Conservation (phyloP, 2,888 invertebrate genomes). For the Julus scandinavius region DNA sequence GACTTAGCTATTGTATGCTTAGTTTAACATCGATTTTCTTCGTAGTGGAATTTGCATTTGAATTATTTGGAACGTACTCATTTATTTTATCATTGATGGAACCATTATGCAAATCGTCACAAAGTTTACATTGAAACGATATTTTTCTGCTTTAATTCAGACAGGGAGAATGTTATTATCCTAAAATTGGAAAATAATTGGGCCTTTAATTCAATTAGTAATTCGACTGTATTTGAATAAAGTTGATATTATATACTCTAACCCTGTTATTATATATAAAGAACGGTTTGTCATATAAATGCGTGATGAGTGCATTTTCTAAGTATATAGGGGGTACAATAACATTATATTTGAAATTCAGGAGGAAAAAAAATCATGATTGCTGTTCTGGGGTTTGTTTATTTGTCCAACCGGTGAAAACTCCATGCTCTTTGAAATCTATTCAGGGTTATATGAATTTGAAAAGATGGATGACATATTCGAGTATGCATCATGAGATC, state of each 20-base stretch:
- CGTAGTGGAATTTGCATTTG: no score
- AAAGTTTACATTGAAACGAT: not conserved
- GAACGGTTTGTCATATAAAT: not conserved
- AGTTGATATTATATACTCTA: not conserved
- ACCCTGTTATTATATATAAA: not conserved
- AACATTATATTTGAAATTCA: not conserved
- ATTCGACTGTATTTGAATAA: not conserved
- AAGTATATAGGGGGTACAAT: not conserved
- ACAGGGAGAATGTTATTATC: not conserved
- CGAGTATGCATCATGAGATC: slow-evolving; percentile 21
- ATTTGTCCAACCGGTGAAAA: slow-evolving; percentile 20
- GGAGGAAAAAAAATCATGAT: not conserved
- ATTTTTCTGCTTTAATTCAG: not conserved
- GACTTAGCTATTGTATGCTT: no score
- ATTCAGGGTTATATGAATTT: slow-evolving; percentile 33
- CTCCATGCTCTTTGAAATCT: not conserved
- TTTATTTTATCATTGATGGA: no score
- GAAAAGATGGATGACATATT: not conserved
- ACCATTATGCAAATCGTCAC: no score
- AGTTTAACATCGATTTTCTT: no score
- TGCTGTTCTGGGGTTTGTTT: slow-evolving; percentile 6
- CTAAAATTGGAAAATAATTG: not conserved
- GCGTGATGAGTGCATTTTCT: not conserved
- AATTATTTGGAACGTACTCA: no score
- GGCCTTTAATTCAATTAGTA: slow-evolving; percentile 3